These are phyloP conservation scores for Bedellia somnulentella DNA, from an alignment of 2,888 invertebrate genomes.

Conservation along the genomic window DNA sequence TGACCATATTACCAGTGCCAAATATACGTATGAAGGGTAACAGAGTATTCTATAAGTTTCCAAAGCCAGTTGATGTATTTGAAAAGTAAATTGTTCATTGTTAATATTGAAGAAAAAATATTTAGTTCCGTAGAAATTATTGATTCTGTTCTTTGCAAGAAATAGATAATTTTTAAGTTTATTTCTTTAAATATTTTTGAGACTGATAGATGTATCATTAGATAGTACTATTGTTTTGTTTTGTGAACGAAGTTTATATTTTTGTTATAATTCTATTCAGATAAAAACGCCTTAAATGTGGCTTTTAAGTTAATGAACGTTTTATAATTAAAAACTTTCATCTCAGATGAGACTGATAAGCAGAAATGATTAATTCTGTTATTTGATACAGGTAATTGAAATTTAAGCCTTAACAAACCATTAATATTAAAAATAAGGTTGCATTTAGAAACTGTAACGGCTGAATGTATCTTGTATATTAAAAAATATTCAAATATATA, in stretches of 20 bases:
- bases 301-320: constrained; percentile 5
- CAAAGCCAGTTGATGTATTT: constrained; percentile 10
- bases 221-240: constrained; percentile 10
- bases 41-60: constrained; percentile 10
- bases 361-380: constrained; percentile 6
- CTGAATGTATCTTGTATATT: constrained; percentile 6
- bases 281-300: constrained; percentile 5
- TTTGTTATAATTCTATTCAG: constrained; percentile 5
- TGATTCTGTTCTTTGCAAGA: constrained; percentile 11
- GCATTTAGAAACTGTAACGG: constrained; percentile 6
- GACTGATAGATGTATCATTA: constrained; percentile 8
- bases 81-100: constrained; percentile 12
- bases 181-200: constrained; percentile 10
- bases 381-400: constrained; percentile 6
- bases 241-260: constrained; percentile 9
- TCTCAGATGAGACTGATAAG: constrained; percentile 6
- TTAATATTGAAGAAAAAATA: constrained; percentile 10
- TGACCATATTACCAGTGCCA: constrained; percentile 10
- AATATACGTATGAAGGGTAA: constrained; percentile 10
- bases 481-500: constrained; percentile 7
- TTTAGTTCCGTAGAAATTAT: constrained; percentile 8
- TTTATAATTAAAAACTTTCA: constrained; percentile 6
- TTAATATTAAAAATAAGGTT: constrained; percentile 7
- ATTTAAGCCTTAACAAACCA: constrained; percentile 8
- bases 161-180: constrained; percentile 8